Percentiles rank a stretch among this genome's conserved stretches.
phyloP scores from a whole-genome alignment of 1,140 invertebrate species.

The Brachionus calyciflorus region DNA sequence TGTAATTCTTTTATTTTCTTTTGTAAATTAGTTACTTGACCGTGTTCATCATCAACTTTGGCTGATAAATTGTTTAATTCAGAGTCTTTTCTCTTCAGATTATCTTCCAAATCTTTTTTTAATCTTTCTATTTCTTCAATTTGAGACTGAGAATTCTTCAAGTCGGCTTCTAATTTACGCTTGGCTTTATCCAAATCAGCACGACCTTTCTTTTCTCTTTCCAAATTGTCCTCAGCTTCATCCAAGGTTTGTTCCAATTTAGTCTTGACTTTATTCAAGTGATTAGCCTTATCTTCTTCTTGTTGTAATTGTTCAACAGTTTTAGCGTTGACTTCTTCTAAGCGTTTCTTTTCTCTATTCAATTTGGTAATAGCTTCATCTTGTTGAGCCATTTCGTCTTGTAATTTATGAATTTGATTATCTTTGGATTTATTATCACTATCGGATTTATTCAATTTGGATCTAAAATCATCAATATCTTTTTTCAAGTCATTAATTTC shows the following conservation, averaged over 20 bases:
- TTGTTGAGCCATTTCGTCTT: slow-evolving; percentile 90
- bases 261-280: slow-evolving; percentile 96
- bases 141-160: slow-evolving; percentile 96
- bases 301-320: slow-evolving; percentile 90
- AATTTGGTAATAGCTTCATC: slow-evolving; percentile 98
- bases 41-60: slow-evolving; percentile 97
- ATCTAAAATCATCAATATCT: slow-evolving; percentile 90
- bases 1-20: slow-evolving; percentile 95
- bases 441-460: slow-evolving; percentile 78
- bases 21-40: slow-evolving; percentile 86
- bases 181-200: slow-evolving; percentile 95
- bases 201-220: slow-evolving; percentile 96
- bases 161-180: slow-evolving; percentile 87
- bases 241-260: slow-evolving; percentile 96
- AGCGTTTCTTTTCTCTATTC: slow-evolving; percentile 97
- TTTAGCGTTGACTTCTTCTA: slow-evolving; percentile 91
- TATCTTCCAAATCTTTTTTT: slow-evolving; percentile 95
- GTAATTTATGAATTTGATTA: slow-evolving; percentile 87
- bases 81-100: slow-evolving; percentile 75
- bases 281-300: slow-evolving; percentile 98
- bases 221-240: slow-evolving; percentile 91
- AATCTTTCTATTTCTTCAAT: slow-evolving; percentile 93
- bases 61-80: slow-evolving; percentile 87
- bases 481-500: slow-evolving; percentile 89
- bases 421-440: slow-evolving; percentile 96